These are phyloP conservation scores for Dolomedes plantarius DNA, from an alignment of 2,888 invertebrate species.

Conservation along the genomic window DNA sequence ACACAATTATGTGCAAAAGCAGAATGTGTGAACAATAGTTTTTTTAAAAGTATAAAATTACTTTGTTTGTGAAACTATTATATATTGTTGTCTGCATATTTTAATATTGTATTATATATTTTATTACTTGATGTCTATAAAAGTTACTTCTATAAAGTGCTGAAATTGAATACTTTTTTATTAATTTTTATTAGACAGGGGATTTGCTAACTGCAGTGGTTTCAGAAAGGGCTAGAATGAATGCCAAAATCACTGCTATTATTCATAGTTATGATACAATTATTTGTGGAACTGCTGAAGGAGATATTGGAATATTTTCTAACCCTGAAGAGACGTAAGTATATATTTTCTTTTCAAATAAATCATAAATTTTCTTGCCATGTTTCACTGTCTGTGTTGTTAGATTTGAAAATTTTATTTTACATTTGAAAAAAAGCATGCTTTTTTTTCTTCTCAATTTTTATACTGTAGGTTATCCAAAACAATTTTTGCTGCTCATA, in stretches of 20 bases:
- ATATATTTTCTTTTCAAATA: neutral
- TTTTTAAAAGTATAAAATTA: too few species aligned
- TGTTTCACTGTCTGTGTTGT: too few species aligned
- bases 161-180: neutral
- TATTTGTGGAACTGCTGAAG: slow-evolving; percentile 39
- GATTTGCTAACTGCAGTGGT: slow-evolving; percentile 17
- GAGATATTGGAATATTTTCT: slow-evolving; percentile 52
- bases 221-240: neutral
- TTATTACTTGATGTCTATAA: too few species aligned
- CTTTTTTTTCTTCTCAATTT: too few species aligned
- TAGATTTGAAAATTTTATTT: neutral
- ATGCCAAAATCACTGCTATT: slow-evolving; percentile 31
- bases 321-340: slow-evolving; percentile 28
- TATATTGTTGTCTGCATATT: too few species aligned
- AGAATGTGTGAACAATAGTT: too few species aligned
- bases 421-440: too few species aligned
- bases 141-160: too few species aligned
- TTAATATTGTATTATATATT: too few species aligned
- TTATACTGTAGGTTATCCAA: slow-evolving; percentile 10
- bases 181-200: slow-evolving; percentile 27
- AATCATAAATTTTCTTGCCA: too few species aligned
- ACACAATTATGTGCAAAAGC: too few species aligned
- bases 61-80: too few species aligned
- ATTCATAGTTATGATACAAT: slow-evolving; percentile 29
- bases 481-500: slow-evolving; percentile 37